Evolutionary conservation across 2,888 invertebrate genomes (phyloP), one percentile per base, ranked within the genome.

Genomic region (Acrocera orbiculus): DNA sequence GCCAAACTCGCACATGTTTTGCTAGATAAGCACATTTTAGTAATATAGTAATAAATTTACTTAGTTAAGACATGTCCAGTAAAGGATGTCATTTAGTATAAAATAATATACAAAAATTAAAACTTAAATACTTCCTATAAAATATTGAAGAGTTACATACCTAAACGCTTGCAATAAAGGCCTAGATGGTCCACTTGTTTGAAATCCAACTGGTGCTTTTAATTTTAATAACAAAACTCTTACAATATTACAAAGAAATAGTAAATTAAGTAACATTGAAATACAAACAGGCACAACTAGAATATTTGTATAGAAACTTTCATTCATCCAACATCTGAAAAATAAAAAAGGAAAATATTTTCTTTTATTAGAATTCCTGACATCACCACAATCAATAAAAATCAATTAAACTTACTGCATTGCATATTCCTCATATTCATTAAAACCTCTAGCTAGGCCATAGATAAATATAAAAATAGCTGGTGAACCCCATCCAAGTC

Each of bases 241-340:
- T 38, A 89, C 80, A 49, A 90, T 89, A 63, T 89, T 90, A 62
- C 82, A 79, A 41, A 89, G 70, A 60, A 90, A 89, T 44, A 76
- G 65, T 28, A 87, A 64, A 61, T 89, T 89, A 42, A 86, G 68
- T 46, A 79, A 64, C 58, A 87, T 76, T 23, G 85, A 81, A 33
- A 71, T 67, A 52, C 75, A 76, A 17, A 85, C 87, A 19, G 82
- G 78, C 40, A 76, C 73, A 32, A 76, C 70, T 41, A 87, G 68
- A 50, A 85, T 78, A 47, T 70, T 69, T 40, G 71, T 73, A 55
- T 76, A 80, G 40, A 64, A 62, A 34, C 76, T 76, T 46, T 74
- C 69, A 48, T 76, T 74, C 56, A 78, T 70, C 82, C 82, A 83
- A 59, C 83, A 83, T 43, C 75, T 76, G 36, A 2, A 37, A 36